Conservation (phyloP, 2,888 invertebrate species). For the Tetropium fuscum region DNA sequence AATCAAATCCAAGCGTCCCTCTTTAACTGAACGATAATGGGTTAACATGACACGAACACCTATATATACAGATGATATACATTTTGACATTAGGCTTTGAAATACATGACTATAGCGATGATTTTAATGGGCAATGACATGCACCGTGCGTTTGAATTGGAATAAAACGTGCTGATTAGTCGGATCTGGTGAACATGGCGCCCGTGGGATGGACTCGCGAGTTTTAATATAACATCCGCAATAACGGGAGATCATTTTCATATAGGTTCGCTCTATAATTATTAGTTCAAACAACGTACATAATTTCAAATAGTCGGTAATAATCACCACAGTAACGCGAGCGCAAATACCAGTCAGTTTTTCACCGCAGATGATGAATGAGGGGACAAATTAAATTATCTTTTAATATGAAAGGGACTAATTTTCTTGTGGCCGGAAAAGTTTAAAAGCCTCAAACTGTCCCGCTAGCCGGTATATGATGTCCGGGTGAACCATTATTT, state of each 20-base stretch:
- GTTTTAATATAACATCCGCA: conserved; percentile 53
- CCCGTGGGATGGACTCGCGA: conserved; percentile 50
- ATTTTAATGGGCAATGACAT: conserved; percentile 65
- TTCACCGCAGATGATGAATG: conserved; percentile 47
- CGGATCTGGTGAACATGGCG: conserved; percentile 57
- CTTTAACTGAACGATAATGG: conserved; percentile 30
- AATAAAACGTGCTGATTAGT: conserved; percentile 60
- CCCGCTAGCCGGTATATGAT: conserved; percentile 17
- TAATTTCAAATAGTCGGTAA: conserved; percentile 39
- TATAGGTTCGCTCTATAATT: conserved; percentile 58
- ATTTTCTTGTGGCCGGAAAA: conserved; percentile 50
- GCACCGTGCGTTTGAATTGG: conserved; percentile 60
- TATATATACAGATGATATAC: conserved; percentile 53
- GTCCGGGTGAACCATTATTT: conserved; percentile 14
- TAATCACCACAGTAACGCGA: conserved; percentile 23
- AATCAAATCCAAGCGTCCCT: conserved; percentile 17
- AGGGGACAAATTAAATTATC: conserved; percentile 52
- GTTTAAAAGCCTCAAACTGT: conserved; percentile 44
- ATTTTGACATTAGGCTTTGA: conserved; percentile 60
- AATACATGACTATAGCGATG: conserved; percentile 59
- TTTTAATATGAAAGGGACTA: conserved; percentile 48
- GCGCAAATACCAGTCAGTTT: conserved; percentile 34
- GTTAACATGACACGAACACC: conserved; percentile 53
- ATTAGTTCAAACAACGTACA: conserved; percentile 58
- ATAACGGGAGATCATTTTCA: conserved; percentile 42